phyloP scores from a whole-genome alignment of 2,797 vertebrate genomes.

The Macroramphosus scolopax region DNA sequence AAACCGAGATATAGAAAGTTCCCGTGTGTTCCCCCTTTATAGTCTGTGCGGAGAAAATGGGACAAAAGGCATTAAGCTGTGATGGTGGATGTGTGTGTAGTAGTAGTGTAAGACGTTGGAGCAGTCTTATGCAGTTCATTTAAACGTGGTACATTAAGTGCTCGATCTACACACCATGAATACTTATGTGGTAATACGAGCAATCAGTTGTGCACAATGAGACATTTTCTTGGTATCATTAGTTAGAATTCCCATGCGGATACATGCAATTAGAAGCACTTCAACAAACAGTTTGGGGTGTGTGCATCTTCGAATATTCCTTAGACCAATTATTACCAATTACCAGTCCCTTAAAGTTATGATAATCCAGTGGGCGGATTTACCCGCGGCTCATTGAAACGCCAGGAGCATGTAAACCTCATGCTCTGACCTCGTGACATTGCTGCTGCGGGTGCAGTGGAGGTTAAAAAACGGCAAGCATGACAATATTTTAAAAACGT shows the following conservation, averaged over 20 bases:
- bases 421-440: too few species aligned
- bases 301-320: constrained; percentile 29
- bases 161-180: constrained; percentile 3
- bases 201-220: constrained; percentile 44
- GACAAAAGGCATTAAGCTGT: constrained; percentile 8
- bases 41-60: constrained; percentile 4
- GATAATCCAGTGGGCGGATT: constrained; percentile 10
- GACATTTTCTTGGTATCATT: constrained; percentile 36
- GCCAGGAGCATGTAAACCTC: constrained; percentile 14
- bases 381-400: constrained; percentile 12
- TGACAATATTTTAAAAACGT: constrained; percentile 12
- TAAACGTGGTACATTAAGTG: constrained; percentile 1
- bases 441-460: constrained; percentile 17
- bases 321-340: constrained; percentile 12
- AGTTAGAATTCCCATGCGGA: constrained; percentile 34
- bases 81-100: constrained; percentile 9
- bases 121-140: constrained; percentile 3
- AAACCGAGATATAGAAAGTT: constrained; percentile 32
- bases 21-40: neutral
- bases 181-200: constrained; percentile 21
- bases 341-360: constrained; percentile 12
- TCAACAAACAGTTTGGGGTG: constrained; percentile 28
- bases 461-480: constrained; percentile 18
- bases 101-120: neutral
- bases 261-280: constrained; percentile 41